phyloP scores from a whole-genome alignment of 2,888 invertebrate genomes.

The Pollenia amentaria region DNA sequence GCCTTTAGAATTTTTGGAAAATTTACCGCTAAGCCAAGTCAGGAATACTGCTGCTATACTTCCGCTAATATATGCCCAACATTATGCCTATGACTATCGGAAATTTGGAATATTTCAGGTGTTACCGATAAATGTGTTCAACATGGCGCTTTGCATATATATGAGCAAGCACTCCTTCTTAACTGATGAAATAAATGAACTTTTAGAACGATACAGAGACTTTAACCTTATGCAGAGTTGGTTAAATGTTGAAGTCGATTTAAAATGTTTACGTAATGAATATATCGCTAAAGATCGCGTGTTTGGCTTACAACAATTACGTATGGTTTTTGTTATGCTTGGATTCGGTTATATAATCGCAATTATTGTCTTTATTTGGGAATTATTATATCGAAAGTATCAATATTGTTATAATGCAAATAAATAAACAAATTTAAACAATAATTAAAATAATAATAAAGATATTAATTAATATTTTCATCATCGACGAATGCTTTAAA shows the following conservation, averaged over 20 bases:
- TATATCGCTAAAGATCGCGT: neutral
- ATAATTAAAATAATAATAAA: neutral
- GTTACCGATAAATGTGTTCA: constrained; percentile 54
- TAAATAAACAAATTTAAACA: constrained; percentile 1
- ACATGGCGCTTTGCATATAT: constrained; percentile 67
- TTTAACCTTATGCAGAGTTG: constrained; percentile 71
- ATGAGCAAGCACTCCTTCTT: constrained; percentile 75
- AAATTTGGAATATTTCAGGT: constrained; percentile 56
- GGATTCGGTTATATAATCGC: constrained; percentile 28
- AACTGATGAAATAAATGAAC: constrained; percentile 60
- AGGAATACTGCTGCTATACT: constrained; percentile 12
- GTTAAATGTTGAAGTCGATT: constrained; percentile 50
- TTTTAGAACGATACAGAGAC: constrained; percentile 56
- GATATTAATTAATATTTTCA: no score
- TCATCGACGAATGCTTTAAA: no score
- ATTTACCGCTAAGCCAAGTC: neutral
- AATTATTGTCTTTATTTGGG: constrained; percentile 64
- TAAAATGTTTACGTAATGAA: neutral
- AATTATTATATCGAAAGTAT: constrained; percentile 73
- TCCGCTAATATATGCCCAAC: constrained; percentile 59
- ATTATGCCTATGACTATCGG: constrained; percentile 46
- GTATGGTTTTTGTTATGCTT: constrained; percentile 26
- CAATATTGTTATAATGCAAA: constrained; percentile 17
- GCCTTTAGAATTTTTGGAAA: constrained; percentile 45
- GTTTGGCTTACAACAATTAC: constrained; percentile 48